phyloP scores from a whole-genome alignment of 2,888 invertebrate genomes.

The Trissonchulus latispiculum region DNA sequence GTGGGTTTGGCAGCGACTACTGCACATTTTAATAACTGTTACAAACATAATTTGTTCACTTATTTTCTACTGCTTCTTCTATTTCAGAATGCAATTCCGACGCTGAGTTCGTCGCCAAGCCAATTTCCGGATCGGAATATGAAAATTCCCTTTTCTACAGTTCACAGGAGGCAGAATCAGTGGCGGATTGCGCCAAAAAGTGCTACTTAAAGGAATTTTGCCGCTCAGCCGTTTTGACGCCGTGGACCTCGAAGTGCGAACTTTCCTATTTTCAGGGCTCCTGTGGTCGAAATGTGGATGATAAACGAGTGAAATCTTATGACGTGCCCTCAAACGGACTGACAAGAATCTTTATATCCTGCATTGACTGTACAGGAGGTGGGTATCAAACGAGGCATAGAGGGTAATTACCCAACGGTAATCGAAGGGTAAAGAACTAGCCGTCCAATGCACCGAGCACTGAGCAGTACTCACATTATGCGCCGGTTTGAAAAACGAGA shows the following conservation, averaged over 20 bases:
- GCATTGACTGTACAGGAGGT: background rate
- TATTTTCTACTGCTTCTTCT: no score
- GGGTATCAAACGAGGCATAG: no score
- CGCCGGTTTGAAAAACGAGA: no score
- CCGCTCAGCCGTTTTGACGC: slow-evolving; percentile 37
- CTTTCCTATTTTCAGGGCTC: slow-evolving; percentile 11
- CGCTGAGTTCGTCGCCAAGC: background rate
- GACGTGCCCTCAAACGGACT: background rate
- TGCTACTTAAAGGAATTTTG: slow-evolving; percentile 39
- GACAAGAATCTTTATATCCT: background rate
- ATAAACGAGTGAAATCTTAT: background rate
- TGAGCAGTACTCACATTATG: no score
- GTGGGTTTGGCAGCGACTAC: no score
- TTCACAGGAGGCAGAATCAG: slow-evolving; percentile 27
- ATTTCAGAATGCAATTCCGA: background rate
- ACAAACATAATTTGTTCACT: no score
- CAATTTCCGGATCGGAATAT: background rate
- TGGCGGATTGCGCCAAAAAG: slow-evolving; percentile 36
- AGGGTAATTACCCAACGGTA: no score
- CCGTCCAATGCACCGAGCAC: no score
- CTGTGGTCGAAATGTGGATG: background rate
- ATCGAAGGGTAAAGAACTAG: no score
- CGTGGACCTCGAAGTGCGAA: slow-evolving; percentile 1
- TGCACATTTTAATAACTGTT: no score
- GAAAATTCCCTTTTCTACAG: slow-evolving; percentile 6